Evolutionary conservation across 2,113 vertebrate genomes (phyloP), one percentile per base, ranked within the genome.

Genomic region (Perognathus longimembris): DNA sequence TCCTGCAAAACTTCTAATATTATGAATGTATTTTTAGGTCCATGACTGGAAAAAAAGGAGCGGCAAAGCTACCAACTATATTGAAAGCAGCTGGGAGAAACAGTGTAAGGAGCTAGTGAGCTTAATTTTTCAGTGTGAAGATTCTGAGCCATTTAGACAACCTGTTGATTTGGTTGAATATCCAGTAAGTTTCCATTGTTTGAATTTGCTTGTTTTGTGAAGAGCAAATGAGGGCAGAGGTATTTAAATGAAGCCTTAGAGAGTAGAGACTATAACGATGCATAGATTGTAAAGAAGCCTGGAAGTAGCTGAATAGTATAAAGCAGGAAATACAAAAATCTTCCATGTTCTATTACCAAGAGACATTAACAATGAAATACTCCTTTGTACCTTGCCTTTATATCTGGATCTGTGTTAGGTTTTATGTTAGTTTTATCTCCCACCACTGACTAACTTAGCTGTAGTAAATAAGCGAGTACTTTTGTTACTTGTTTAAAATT

Each of bases 61-160:
- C 54, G 93, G 0, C 0, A 8, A 76, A 76, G 96, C 97, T 89
- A 78, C 40, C 42, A 96, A 75, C 40, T 97, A 97, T 63, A 98
- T 99, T 97, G 97, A 98, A 93, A 99, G 98, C 40, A 98, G 97
- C n/a, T 99, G 99, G 99, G 99, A 99, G 97, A 98, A 98, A 6
- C 98, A 99, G 78, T 99, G 99, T 96, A 99, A 98, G 97, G 98
- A 97, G 50, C 97, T 99, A 81, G 95, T 99, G 87, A 98, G 98
- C 94, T 98, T 99, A 94, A 98, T 99, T 96, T 99, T 99, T 94
- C 98, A 99, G 8, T 99, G 99, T 94, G 99, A 99, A 97, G 99
- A 99, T 97, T 99, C 99, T 0, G 99, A 99, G 81, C 99, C 99
- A 17, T 99, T 99, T 97, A 98, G 99, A 75, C 98, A 99, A 84